A percentile compares a stretch with the other conserved stretches of the same genome.
These are phyloP conservation scores for Lycocorax pyrrhopterus DNA, from an alignment of 2,113 vertebrate genomes.

Conservation along the genomic window DNA sequence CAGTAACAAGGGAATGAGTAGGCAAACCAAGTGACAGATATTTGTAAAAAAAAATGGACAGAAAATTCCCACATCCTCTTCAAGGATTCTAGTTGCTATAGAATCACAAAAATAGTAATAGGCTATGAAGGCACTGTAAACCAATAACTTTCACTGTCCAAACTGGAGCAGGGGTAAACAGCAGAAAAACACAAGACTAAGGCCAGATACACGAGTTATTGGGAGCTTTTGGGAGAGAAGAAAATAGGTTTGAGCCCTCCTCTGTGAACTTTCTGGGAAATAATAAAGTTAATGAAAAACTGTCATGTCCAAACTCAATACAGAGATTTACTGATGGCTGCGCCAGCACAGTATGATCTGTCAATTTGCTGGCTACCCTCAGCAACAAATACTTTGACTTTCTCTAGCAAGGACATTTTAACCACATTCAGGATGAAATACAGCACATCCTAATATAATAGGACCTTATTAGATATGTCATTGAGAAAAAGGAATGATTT, in stretches of 20 bases:
- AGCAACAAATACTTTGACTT: not conserved
- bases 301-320: not conserved
- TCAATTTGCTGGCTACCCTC: not conserved
- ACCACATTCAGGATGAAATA: not conserved
- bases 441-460: not conserved
- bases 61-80: not conserved
- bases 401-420: not conserved
- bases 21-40: slow-evolving; percentile 50
- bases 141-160: not conserved
- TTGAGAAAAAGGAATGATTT: not conserved
- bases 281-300: slow-evolving; percentile 19
- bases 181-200: not conserved
- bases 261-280: slow-evolving; percentile 1
- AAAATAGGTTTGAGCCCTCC: not conserved
- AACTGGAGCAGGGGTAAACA: not conserved
- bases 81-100: slow-evolving; percentile 1
- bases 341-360: not conserved
- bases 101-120: not conserved
- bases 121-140: not conserved
- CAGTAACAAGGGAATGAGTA: slow-evolving; percentile 13
- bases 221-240: not conserved
- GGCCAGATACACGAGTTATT: not conserved
- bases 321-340: not conserved
- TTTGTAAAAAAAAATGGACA: slow-evolving; percentile 13
- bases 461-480: not conserved